Evolutionary conservation across 2,113 vertebrate genomes (phyloP).

Genomic region (Malurus cyaneus): DNA sequence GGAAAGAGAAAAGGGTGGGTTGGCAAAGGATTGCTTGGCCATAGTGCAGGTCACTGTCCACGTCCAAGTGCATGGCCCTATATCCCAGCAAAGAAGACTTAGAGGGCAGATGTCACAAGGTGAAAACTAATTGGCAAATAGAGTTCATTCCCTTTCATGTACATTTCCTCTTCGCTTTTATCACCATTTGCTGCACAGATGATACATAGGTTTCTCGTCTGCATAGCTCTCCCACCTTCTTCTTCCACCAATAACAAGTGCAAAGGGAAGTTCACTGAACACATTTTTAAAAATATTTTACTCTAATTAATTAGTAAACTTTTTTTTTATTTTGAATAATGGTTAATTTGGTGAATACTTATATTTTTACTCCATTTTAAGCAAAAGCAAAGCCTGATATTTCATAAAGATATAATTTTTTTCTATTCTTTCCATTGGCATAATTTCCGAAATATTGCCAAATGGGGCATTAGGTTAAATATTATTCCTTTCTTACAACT

Average conservation of each 20-base stretch:
- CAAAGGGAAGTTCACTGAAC: neutral
- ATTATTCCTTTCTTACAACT: neutral
- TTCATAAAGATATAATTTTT: neutral
- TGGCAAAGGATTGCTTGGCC: neutral
- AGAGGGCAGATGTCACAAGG: neutral
- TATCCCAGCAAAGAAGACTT: neutral
- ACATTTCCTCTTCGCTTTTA: neutral
- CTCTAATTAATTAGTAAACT: neutral
- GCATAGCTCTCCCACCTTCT: neutral
- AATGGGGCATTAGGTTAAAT: neutral
- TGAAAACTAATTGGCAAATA: neutral
- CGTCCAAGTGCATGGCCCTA: neutral
- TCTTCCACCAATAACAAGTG: neutral
- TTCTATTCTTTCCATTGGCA: neutral
- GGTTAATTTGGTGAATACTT: neutral
- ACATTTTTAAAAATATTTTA: neutral
- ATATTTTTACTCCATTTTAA: neutral
- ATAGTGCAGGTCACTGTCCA: rapidly evolving
- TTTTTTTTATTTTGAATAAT: neutral
- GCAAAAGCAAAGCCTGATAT: neutral
- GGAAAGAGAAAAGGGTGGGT: neutral
- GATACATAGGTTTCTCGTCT: neutral
- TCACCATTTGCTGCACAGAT: neutral
- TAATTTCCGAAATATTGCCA: neutral
- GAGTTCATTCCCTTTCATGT: neutral